Conservation (phyloP, 2,113 vertebrate genomes). For the Tachysurus vachellii region DNA sequence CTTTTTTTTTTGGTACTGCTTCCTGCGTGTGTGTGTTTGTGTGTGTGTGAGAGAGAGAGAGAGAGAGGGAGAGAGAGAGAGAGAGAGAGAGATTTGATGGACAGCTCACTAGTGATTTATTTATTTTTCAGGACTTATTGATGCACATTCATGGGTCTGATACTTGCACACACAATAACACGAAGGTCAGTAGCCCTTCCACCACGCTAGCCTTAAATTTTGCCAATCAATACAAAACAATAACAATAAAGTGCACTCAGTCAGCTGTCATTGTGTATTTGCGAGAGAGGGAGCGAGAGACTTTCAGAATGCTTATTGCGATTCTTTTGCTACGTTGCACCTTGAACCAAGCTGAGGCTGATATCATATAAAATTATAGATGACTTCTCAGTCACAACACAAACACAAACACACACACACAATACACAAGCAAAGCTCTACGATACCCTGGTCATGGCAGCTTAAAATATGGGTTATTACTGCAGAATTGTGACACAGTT, state of each 20-base stretch:
- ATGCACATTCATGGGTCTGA: constrained; percentile 1
- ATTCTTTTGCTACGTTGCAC: constrained; percentile 31
- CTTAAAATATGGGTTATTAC: neutral
- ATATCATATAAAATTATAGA: constrained; percentile 20
- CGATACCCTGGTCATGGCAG: neutral
- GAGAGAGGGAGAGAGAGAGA: neutral
- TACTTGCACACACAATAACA: constrained; percentile 13
- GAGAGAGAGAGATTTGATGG: neutral
- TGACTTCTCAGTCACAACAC: neutral
- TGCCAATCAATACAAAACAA: constrained; percentile 53
- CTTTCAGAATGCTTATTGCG: constrained; percentile 21
- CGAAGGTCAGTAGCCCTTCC: constrained; percentile 48
- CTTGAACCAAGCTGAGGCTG: neutral
- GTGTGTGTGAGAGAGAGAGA: neutral
- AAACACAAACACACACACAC: neutral
- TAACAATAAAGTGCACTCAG: constrained; percentile 47
- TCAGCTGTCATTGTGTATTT: constrained; percentile 41
- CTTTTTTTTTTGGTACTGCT: neutral
- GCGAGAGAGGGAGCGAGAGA: neutral
- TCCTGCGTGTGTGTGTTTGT: neutral
- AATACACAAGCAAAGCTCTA: neutral
- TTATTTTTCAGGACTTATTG: constrained; percentile 10
- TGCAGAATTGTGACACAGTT: neutral
- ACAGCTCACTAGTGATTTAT: neutral
- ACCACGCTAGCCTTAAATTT: constrained; percentile 38